Evolutionary conservation across 2,113 vertebrate genomes (phyloP).

Genomic region (Otus sunia): DNA sequence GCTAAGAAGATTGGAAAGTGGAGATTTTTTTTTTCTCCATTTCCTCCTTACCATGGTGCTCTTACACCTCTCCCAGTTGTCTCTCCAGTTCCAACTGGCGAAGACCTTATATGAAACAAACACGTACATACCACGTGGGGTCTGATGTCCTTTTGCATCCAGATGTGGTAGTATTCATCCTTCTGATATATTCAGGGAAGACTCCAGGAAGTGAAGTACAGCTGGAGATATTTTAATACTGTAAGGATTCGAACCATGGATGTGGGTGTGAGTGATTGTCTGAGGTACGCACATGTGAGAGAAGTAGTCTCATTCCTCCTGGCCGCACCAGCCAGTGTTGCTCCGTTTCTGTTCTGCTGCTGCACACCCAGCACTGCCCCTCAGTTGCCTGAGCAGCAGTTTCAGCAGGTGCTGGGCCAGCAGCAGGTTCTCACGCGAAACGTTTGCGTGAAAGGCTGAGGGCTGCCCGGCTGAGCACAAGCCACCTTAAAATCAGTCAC

Average conservation of each 20-base stretch:
- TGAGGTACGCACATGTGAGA: neutral
- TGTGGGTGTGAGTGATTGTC: neutral
- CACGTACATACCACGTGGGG: neutral
- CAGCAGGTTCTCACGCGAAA: neutral
- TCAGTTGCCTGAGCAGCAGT: neutral
- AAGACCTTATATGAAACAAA: neutral
- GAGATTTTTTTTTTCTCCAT: neutral
- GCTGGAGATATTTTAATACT: conserved; percentile 1
- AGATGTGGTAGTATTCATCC: neutral
- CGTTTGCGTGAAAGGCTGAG: neutral
- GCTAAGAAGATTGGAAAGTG: neutral
- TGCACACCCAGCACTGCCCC: neutral
- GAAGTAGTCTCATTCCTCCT: neutral
- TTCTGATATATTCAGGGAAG: conserved; percentile 31
- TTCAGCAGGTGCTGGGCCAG: neutral
- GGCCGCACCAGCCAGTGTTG: neutral
- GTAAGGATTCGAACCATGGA: neutral
- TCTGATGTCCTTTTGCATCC: neutral
- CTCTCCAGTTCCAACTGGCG: neutral
- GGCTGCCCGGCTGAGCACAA: neutral
- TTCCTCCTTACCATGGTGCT: conserved; percentile 15
- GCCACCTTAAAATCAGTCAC: neutral
- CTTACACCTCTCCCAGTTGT: neutral
- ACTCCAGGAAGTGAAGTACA: conserved; percentile 8
- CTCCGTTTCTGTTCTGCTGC: neutral